Conservation (phyloP, 2,888 invertebrate genomes). For the Ischnura elegans region DNA sequence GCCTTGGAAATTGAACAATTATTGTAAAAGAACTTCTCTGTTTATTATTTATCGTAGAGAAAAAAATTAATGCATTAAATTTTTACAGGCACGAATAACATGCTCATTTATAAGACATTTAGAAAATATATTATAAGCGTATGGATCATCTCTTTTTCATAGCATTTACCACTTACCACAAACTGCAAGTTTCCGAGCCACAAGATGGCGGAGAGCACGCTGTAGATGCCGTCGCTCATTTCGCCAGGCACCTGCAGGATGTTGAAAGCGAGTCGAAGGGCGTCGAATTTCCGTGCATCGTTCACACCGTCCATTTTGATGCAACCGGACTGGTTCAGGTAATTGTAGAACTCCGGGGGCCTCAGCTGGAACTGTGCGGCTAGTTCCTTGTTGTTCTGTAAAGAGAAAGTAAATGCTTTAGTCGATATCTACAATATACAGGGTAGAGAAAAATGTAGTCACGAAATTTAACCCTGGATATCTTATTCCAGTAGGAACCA, state of each 20-base stretch:
- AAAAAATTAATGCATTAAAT: too few relatives aligned
- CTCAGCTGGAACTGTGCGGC: constrained; percentile 86
- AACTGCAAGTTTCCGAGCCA: constrained; percentile 95
- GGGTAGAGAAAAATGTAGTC: too few relatives aligned
- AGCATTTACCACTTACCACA: constrained; percentile 78
- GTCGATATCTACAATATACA: too few relatives aligned
- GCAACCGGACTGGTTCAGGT: constrained; percentile 90
- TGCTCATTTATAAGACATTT: too few relatives aligned
- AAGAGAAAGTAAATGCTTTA: constrained; percentile 65
- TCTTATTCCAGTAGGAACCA: too few relatives aligned
- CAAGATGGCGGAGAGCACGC: constrained; percentile 91
- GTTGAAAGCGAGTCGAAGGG: constrained; percentile 92
- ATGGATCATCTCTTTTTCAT: too few relatives aligned
- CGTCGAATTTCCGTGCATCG: constrained; percentile 88
- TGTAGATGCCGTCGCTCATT: constrained; percentile 93
- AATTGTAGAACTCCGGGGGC: constrained; percentile 88
- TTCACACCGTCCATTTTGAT: constrained; percentile 83
- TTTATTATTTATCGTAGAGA: too few relatives aligned
- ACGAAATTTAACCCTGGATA: too few relatives aligned
- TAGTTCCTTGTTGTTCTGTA: constrained; percentile 86
- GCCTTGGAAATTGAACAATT: too few relatives aligned
- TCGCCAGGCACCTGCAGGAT: constrained; percentile 91
- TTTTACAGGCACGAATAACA: too few relatives aligned
- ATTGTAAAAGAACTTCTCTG: too few relatives aligned
- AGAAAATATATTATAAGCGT: too few relatives aligned